phyloP scores from a whole-genome alignment of 2,888 invertebrate species.

The Rhynchonema sp. region DNA sequence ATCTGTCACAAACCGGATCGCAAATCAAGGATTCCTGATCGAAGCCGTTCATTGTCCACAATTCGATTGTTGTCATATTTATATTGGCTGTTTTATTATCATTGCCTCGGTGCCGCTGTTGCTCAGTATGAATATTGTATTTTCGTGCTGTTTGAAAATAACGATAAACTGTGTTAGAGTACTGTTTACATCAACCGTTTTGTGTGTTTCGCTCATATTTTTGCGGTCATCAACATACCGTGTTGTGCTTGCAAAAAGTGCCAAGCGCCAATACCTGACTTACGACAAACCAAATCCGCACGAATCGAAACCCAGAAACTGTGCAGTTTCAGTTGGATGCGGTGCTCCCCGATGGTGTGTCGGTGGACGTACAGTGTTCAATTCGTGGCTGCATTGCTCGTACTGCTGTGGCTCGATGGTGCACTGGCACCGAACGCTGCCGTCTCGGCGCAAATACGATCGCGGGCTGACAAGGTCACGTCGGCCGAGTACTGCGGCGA shows the following conservation, averaged over 20 bases:
- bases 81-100: background rate
- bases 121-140: background rate
- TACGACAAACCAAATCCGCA: too few species aligned
- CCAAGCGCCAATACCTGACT: too few species aligned
- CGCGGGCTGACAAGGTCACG: background rate
- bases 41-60: background rate
- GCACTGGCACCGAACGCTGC: background rate
- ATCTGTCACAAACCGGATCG: conserved; percentile 55
- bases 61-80: background rate
- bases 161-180: too few species aligned
- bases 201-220: too few species aligned
- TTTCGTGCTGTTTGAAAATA: too few species aligned
- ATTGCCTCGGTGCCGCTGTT: background rate
- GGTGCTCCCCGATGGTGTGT: background rate
- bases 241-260: too few species aligned
- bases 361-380: background rate
- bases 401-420: background rate
- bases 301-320: too few species aligned
- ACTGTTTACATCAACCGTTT: too few species aligned
- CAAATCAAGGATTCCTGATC: too few species aligned
- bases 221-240: too few species aligned
- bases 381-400: background rate
- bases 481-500: background rate
- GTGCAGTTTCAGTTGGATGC: background rate
- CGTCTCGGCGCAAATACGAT: background rate